phyloP scores from a whole-genome alignment of 1,140 invertebrate genomes.

The Drosophila cardini region DNA sequence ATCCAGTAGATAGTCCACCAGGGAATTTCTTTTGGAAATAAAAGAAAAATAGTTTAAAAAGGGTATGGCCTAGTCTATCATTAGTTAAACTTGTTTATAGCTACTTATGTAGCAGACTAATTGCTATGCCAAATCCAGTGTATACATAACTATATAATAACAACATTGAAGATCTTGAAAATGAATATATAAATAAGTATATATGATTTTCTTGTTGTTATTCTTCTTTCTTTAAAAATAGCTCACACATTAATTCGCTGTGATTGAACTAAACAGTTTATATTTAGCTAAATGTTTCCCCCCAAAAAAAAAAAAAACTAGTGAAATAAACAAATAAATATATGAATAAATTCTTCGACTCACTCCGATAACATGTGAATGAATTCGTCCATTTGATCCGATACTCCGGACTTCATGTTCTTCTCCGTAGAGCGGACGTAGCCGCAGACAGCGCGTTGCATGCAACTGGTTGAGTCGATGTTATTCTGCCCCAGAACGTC shows the following conservation, averaged over 20 bases:
- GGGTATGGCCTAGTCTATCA: neutral
- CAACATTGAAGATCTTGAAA: constrained; percentile 30
- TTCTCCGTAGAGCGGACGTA: constrained; percentile 89
- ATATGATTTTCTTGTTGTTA: constrained; percentile 20
- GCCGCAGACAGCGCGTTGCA: constrained; percentile 91
- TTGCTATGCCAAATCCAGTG: constrained; percentile 19
- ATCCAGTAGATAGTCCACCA: constrained; percentile 89
- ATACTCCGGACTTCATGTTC: constrained; percentile 87
- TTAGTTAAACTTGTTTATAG: neutral
- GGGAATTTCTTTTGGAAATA: constrained; percentile 86
- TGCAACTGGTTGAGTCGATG: constrained; percentile 91
- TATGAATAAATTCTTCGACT: constrained; percentile 59
- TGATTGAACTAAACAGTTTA: constrained; percentile 48
- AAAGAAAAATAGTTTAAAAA: constrained; percentile 18
- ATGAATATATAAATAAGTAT: constrained; percentile 23
- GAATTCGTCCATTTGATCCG: constrained; percentile 88
- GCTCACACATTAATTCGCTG: constrained; percentile 23
- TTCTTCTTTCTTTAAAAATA: constrained; percentile 32
- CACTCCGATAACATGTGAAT: constrained; percentile 88
- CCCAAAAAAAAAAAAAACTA: constrained; percentile 19
- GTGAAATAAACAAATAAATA: constrained; percentile 28
- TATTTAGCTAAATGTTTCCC: constrained; percentile 48
- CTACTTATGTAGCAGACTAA: constrained; percentile 3
- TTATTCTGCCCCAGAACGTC: constrained; percentile 89
- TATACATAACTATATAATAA: constrained; percentile 11